Evolutionary conservation across 2,888 invertebrate genomes (phyloP), one percentile per base, ranked within the genome.

Genomic region (Campoplex nolae): DNA sequence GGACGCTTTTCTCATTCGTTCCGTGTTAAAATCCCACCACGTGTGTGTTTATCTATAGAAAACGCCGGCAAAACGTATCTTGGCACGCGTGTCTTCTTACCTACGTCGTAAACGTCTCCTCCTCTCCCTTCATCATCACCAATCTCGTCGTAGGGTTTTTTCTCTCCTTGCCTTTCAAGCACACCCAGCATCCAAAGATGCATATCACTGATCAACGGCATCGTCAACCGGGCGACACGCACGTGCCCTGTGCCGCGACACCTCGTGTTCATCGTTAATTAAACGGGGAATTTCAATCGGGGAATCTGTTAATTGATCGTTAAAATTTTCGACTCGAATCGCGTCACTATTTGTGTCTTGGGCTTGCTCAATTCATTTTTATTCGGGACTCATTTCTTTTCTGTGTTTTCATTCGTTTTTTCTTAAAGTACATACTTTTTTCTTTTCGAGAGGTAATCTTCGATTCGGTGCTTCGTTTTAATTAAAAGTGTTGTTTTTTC

Each of bases 1-100:
- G 90, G 93, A 93, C 92, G 92, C 88, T 85, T 84, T 81, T 89
- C 82, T 87, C 88, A 90, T 89, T 89, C 86, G 80, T 80, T 83
- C 78, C 84, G 74, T 71, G 3, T 67, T 67, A 35, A 77, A 67
- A 32, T 84, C 73, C 68, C 48, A 65, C 76, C 68, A 62, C 80
- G 70, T 73, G 79, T 35, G 58, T 71, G 62, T 45, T 70, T 76
- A 76, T 76, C 51, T 74, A 77, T 81, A 84, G 78, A 77, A 42
- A 78, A 48, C 58, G 71, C 73, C 87, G 80, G 58, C 65, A 45
- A 82, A 68, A 68, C 68, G 79, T 77, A 71, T 84, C 84, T 87
- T 84, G 84, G 87, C 87, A 84, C 87, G 87, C 84, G 74, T 51
- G 32, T 79, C 58, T n/a, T 65, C 70, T 45, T 70, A 71, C 58